Evolutionary conservation across 2,888 invertebrate genomes (phyloP), one percentile per base, ranked within the genome.

Genomic region (Cataglyphis cursor): DNA sequence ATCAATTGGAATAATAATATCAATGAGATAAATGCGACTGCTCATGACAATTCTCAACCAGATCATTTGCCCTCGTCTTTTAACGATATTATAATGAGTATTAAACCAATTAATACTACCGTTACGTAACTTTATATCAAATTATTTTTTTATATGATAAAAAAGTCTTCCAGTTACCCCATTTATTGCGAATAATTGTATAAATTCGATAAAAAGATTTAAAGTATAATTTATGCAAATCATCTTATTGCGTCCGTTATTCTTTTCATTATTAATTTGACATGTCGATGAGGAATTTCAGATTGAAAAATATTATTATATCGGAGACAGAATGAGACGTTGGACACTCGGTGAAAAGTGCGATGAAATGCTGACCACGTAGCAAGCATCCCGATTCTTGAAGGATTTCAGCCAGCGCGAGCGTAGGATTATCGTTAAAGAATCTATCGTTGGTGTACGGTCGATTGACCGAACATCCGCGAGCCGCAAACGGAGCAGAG

Each of bases 351-450:
- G 18, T 9, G 51, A 57, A 24, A 41, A 31, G n/a, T 9, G 5
- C 54, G 41, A 57, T 66, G 41, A 76, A 57, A 76, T 76, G 76
- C 57, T 41, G 76, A 76, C 76, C 76, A 76, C 76, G 76, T 76
- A 76, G 21, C n/a, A 64, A 62, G 51, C 54, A 57, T 76, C 54
- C 28, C 24, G 66, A 41, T 66, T 65, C 54, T 65, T 65, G 65
- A 57, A 41, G 66, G 76, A 76, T 76, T 76, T 66, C 28, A 66
- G 15, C 8, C 28, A 66, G 66, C 57, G 41, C 41, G 41, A 76
- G 41, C 57, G 57, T 57, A 76, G 76, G 66, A 76, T 76, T 76
- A 76, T 76, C 54, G 38, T 76, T 76, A 65, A 57, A 76, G 76
- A 76, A 41, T 76, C 54, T 28, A 65, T 76, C 54, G 41, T n/a